Percentiles rank a stretch among this genome's conserved stretches.
phyloP scores from a whole-genome alignment of 23 tunicate genomes.

The Diplosoma virens region DNA sequence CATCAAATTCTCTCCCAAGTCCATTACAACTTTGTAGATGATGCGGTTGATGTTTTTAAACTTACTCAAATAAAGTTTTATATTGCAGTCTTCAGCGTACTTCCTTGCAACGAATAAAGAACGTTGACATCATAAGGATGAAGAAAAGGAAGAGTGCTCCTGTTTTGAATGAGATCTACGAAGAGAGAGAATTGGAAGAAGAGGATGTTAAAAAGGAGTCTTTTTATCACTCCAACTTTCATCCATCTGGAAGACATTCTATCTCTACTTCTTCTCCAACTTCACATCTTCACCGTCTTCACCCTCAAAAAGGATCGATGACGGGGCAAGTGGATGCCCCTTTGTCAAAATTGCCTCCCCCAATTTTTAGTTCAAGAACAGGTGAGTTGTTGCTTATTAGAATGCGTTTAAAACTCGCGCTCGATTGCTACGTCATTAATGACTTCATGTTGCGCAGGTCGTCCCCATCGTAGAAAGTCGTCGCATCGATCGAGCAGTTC shows the following conservation, averaged over 20 bases:
- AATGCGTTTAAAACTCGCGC: not conserved
- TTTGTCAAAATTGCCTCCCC: not conserved
- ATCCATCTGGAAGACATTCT: constrained; percentile 35
- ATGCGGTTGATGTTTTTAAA: too few species aligned
- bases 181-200: constrained; percentile 64
- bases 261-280: constrained; percentile 48
- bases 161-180: constrained; percentile 86
- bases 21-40: too few species aligned
- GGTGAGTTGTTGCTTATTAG: not conserved
- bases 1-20: too few species aligned
- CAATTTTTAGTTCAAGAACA: not conserved
- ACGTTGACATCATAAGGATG: constrained; percentile 38
- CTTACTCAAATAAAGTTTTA: too few species aligned
- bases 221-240: constrained; percentile 1
- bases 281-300: constrained; percentile 2
- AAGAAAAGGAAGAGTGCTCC: constrained; percentile 80
- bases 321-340: not conserved
- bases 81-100: constrained; percentile 67
- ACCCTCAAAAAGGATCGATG: not conserved
- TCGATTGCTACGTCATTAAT: not conserved
- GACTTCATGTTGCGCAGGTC: constrained; percentile 25
- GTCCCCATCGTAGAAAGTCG: constrained; percentile 11
- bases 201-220: constrained; percentile 3
- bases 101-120: constrained; percentile 46
- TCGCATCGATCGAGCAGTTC: constrained; percentile 50